Base-by-base conservation (phyloP, 2,888 invertebrate species). In the Xanthia togata region DNA sequence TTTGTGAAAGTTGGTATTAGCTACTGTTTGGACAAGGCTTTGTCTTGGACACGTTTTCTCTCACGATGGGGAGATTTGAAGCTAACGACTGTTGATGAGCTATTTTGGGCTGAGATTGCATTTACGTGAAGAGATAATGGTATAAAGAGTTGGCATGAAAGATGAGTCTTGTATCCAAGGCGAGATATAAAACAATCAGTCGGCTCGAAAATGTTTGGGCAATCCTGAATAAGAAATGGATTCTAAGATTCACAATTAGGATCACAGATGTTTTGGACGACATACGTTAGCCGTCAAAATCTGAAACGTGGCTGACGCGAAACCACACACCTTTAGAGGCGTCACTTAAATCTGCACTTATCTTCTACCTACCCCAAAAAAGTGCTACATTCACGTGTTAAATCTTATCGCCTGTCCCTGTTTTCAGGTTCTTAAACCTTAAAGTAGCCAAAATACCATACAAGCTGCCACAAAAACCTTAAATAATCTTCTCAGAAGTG, bases 401-500 rank as follows among this genome's bases (percentile, higher is more conserved):
- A 81, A 82, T 73, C 77, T 77, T 81, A 76, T 84, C 76, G 63
- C 55, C 69, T 70, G 83, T 79, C 83, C 73, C 73, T 82, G 87
- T 85, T 87, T 88, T 78, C 85, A 80, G 72, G 63, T 74, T 78
- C 80, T 88, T 87, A 88, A 84, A 73, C 81, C 76, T 73, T 70
- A 87, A 87, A 88, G 87, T 88, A 87, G 81, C 81, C 80, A 86
- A 80, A 83, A 85, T 68, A 85, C 81, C 78, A 76, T 68, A 76
- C 81, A 85, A 80, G 76, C 80, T 79, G 79, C 59, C 87, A 88
- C 83, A 87, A 82, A 88, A 84, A 88, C 79, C 82, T 79, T 50
- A 72, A 74, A 71, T 89, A 90, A 92, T 90, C 91, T 92, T 92
- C 90, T 90, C 70, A 91, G 92, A 93, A 92, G 93, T 93, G 93